These are phyloP conservation scores for Drosophila novamexicana DNA, from an alignment of 1,140 invertebrate genomes.

Conservation along the genomic window DNA sequence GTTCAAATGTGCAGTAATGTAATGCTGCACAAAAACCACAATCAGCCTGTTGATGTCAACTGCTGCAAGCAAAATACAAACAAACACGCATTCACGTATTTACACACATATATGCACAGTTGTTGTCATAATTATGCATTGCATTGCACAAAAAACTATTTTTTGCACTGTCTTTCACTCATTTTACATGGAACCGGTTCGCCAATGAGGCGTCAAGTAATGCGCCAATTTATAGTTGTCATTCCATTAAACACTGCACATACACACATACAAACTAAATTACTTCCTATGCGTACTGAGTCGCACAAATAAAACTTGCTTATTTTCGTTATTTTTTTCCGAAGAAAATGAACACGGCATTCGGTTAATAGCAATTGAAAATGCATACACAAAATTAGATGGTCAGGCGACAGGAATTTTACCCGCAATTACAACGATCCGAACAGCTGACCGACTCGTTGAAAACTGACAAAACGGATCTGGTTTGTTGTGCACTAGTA, in stretches of 20 bases:
- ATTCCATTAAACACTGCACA: conserved; percentile 1
- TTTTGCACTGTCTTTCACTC: conserved; percentile 6
- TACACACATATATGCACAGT: background rate
- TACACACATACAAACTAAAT: background rate
- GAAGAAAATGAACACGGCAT: conserved; percentile 2
- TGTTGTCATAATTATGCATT: conserved; percentile 4
- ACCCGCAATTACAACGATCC: conserved; percentile 27
- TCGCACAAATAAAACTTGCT: conserved; percentile 3
- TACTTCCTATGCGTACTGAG: conserved; percentile 10
- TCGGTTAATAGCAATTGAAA: conserved; percentile 19
- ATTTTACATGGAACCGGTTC: conserved; percentile 35
- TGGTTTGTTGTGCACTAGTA: background rate
- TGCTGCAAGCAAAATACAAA: conserved; percentile 4
- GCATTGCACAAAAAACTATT: conserved; percentile 5
- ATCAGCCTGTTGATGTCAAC: background rate
- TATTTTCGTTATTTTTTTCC: background rate
- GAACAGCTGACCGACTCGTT: conserved; percentile 48
- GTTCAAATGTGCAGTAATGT: background rate
- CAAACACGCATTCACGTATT: background rate
- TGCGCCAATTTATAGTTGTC: conserved; percentile 27
- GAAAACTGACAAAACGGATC: conserved; percentile 26
- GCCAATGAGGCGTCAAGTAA: conserved; percentile 10
- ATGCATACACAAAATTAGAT: conserved; percentile 29
- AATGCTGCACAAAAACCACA: background rate
- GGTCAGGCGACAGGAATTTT: conserved; percentile 23